Evolutionary conservation across 1,140 invertebrate genomes (phyloP), one percentile per base, ranked within the genome.

Genomic region (Ceratina calcarata): DNA sequence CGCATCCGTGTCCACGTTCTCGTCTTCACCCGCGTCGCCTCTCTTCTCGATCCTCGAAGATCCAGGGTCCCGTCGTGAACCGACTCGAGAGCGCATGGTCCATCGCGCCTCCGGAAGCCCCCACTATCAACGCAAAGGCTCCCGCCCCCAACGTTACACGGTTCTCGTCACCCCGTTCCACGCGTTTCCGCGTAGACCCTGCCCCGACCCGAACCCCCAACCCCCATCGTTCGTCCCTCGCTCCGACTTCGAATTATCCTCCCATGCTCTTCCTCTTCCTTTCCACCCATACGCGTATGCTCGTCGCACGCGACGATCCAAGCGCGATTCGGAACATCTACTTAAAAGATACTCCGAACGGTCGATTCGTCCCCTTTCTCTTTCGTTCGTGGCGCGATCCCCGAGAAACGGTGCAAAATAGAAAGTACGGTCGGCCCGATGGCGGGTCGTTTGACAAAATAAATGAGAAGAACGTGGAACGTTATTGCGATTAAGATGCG

Each of bases 41-140:
- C 89, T 88, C 87, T 87, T 89, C 88, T 70, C 88, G 89, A 91
- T 90, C 88, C 85, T 83, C 87, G 68, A 87, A 82, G 87, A 89
- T 88, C 86, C 87, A 86, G 82, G 67, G 71, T 84, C 69, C 78
- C 82, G 74, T 72, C 67, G 51, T 8, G 22, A 58, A 45, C 24
- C 32, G 53, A 24, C 62, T 60, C 82, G 70, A 87, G 24, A 69
- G 89, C 90, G 91, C 89, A 90, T 89, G 91, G 85, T 85, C 86
- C 84, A 86, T 82, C 60, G 66, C 58, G 65, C 81, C 79, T 61
- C 37, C 73, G 69, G 49, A 65, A 61, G 18, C 81, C 68, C 83
- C 61, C 71, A 78, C 76, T 32, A 15, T 32, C 49, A 20, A 2
- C 57, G 65, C 65, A 18, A 45, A 55, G 37, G 68, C 71, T 51